phyloP scores from a whole-genome alignment of 35 echinoderm and acorn worm species.

The Apostichopus californicus region DNA sequence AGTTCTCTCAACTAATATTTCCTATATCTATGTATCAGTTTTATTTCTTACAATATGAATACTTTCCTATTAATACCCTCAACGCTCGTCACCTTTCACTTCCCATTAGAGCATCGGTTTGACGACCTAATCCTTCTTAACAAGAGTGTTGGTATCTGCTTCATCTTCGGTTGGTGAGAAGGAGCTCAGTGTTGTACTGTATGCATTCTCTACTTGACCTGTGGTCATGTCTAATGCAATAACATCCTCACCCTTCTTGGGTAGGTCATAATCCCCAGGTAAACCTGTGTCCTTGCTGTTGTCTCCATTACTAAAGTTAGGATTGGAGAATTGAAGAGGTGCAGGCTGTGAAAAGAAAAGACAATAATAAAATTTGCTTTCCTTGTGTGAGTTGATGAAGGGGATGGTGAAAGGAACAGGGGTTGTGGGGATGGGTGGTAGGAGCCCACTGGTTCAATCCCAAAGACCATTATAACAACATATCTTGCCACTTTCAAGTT shows the following conservation, averaged over 20 bases:
- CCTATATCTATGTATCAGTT: no score
- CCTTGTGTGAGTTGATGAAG: no score
- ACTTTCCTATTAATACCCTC: no score
- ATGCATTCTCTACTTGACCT: neutral
- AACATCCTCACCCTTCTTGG: neutral
- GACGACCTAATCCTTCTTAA: neutral
- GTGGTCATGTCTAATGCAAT: constrained; percentile 1
- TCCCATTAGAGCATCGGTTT: no score
- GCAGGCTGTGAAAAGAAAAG: neutral
- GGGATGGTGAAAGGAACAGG: no score
- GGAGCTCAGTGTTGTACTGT: neutral
- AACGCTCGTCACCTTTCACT: neutral
- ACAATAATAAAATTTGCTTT: neutral
- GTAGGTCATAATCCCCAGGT: neutral
- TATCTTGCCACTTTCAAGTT: no score
- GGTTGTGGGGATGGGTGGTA: no score
- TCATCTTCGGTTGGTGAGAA: constrained; percentile 19
- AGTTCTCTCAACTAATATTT: no score
- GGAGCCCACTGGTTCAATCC: no score
- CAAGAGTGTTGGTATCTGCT: constrained; percentile 9
- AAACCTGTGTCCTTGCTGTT: neutral
- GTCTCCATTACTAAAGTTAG: neutral
- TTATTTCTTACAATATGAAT: no score
- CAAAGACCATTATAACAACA: no score
- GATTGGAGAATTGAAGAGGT: constrained; percentile 5